Evolutionary conservation across 2,113 vertebrate species (phyloP), one percentile per base, ranked within the genome.

Genomic region (Grammomys dolichurus): DNA sequence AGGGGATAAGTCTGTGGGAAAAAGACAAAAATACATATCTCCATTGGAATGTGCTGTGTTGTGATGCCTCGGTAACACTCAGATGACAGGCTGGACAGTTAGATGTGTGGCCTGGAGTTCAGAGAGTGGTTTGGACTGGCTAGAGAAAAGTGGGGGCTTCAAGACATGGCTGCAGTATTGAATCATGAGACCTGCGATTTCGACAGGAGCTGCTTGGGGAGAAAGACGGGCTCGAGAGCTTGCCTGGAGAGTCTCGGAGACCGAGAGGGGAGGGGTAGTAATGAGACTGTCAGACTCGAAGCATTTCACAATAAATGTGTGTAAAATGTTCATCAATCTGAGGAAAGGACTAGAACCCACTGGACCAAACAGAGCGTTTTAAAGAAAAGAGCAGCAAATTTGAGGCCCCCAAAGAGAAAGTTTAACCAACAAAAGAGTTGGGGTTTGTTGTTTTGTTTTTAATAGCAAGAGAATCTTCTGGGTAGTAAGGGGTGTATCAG

Each of bases 251-350:
- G 13, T 24, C 81, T 58, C 86, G n/a, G 60, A 92, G 33, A 93
- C 89, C n/a, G 36, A 78, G 40, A 87, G 76, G 26, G 76, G 10
- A 54, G 63, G 67, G 24, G 14, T 51, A 14, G 31, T 43, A 22
- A 56, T 22, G 19, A 82, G 24, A 56, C 28, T 43, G n/a, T 4
- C 82, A 28, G 60, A 33, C 80, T 95, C 33, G 46, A 95, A 84
- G 14, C 51, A 46, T n/a, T 88, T 95, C 28, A 80, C 90, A 92
- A 85, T 85, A 88, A 96, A 31, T 48, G n/a, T 16, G 16, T 80
- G 56, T 84, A 87, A 90, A 85, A 70, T 84, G 14, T 92, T 96
- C 46, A 69, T 95, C 28, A 72, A 73, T n/a, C 56, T 90, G 58
- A 90, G 14, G 3, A 88, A 90, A 95, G 70, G 72, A 81, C n/a